A percentile compares a stretch with the other conserved stretches of the same genome.
Evolutionary conservation across 1,140 invertebrate species (phyloP).

Genomic region (Archivesica marissinica): DNA sequence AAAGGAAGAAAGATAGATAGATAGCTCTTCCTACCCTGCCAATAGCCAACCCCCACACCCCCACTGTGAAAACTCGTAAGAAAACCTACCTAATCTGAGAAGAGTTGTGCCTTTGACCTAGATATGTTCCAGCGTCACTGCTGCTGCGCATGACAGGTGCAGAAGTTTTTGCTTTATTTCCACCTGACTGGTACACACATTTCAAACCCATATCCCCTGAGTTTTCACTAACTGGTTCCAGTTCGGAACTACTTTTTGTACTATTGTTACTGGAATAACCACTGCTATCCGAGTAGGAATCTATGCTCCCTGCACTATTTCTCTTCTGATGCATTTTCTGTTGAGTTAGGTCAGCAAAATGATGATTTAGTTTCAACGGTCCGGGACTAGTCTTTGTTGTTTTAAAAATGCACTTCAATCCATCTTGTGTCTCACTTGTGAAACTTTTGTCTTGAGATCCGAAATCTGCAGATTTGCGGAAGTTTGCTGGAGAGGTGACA

Average conservation of each 20-base stretch:
- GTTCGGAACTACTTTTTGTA: constrained; percentile 10
- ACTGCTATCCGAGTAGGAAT: constrained; percentile 24
- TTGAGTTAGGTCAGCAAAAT: neutral
- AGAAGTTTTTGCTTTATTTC: neutral
- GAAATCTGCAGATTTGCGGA: constrained; percentile 76
- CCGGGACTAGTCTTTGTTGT: constrained; percentile 53
- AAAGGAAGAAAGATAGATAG: too few relatives aligned
- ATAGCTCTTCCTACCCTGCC: too few relatives aligned
- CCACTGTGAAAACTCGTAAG: too few relatives aligned
- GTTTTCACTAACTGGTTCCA: constrained; percentile 46
- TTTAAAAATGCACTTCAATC: constrained; percentile 55
- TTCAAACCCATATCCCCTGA: constrained; percentile 35
- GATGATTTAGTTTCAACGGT: constrained; percentile 25
- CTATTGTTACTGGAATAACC: constrained; percentile 47
- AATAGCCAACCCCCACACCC: too few relatives aligned
- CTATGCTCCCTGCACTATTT: constrained; percentile 34
- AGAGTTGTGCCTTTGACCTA: neutral
- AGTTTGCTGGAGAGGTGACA: constrained; percentile 94
- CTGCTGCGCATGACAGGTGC: neutral
- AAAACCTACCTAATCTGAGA: constrained; percentile 13
- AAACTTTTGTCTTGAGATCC: constrained; percentile 21
- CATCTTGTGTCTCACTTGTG: constrained; percentile 4
- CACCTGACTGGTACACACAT: constrained; percentile 51
- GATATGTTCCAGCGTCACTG: constrained; percentile 18
- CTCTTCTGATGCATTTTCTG: constrained; percentile 17